Evolutionary conservation across 2,113 vertebrate species (phyloP).

Genomic region (Hemibagrus wyckioides): DNA sequence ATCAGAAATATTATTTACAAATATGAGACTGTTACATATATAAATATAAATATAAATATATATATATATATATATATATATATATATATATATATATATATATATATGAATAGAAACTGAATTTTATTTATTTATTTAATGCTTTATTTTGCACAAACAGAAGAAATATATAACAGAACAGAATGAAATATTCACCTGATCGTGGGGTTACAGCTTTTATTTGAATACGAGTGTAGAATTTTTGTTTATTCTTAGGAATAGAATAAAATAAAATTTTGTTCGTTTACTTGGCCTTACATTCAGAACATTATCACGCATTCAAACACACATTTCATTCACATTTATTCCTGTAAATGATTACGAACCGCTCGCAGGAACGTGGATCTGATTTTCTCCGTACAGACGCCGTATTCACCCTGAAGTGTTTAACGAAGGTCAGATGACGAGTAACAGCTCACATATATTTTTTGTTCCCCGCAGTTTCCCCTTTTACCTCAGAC

Average conservation of each 20-base stretch:
- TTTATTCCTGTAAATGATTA: background rate
- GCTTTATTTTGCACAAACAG: background rate
- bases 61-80: no score
- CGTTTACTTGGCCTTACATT: background rate
- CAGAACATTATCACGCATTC: background rate
- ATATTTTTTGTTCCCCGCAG: background rate
- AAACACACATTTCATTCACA: no score
- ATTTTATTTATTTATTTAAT: conserved; percentile 21
- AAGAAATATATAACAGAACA: background rate
- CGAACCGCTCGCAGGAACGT: no score
- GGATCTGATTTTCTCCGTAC: background rate
- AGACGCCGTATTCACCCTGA: background rate
- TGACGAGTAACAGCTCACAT: background rate
- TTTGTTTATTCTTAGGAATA: background rate
- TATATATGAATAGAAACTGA: background rate
- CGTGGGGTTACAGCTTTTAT: background rate
- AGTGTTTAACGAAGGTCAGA: background rate
- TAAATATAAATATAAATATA: background rate
- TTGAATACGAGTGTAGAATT: background rate
- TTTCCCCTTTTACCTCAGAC: background rate
- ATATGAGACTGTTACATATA: conserved; percentile 6
- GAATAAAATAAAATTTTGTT: background rate
- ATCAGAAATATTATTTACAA: background rate
- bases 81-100: no score
- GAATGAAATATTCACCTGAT: background rate